Evolutionary conservation across 2,888 invertebrate genomes (phyloP), one percentile per base, ranked within the genome.

Genomic region (Sisyra nigra): DNA sequence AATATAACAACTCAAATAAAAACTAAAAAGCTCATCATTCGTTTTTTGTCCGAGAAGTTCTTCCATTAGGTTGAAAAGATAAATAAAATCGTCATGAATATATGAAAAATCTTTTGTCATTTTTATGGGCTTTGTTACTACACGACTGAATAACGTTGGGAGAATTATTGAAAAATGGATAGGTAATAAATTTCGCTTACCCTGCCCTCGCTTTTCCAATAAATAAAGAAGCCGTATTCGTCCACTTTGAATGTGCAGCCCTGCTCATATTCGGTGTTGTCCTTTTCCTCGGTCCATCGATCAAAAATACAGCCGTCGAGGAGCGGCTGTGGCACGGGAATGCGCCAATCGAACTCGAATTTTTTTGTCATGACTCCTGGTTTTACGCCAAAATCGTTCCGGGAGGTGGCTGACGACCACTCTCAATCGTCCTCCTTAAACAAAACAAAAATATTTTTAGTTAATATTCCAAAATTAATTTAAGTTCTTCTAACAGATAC

Each of bases 291-390:
- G 45, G 92, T 89, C 94, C 96, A 98, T 53, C 96, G 76, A 71
- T 98, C 97, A 65, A 97, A 93, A 43, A 79, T 72, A 52, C 85
- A 84, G 44, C 98, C 98, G 59, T 74, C 71, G 41, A 80, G 71
- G 39, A 94, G 71, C 36, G 81, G 74, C 57, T 89, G 84, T 38
- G 96, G 96, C 52, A 97, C 89, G 47, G 86, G 81, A 57, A 91
- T 84, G 63, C 86, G 89, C 97, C 97, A 98, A 72, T 91, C 86
- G 72, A 98, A 98, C 63, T 97, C 96, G 69, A 92, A 96, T 66
- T 85, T 87, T 69, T 98, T 98, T 59, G 97, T 97, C 93, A 94
- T 94, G 15, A 19, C 41, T 18, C 9, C 6, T 10, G 5, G 19
- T 13, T 24, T 10, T 13, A 10, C 4, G 10, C 24, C 19, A 13